Base-by-base conservation (phyloP, 1,140 invertebrate genomes). In the Trichoplusia ni region DNA sequence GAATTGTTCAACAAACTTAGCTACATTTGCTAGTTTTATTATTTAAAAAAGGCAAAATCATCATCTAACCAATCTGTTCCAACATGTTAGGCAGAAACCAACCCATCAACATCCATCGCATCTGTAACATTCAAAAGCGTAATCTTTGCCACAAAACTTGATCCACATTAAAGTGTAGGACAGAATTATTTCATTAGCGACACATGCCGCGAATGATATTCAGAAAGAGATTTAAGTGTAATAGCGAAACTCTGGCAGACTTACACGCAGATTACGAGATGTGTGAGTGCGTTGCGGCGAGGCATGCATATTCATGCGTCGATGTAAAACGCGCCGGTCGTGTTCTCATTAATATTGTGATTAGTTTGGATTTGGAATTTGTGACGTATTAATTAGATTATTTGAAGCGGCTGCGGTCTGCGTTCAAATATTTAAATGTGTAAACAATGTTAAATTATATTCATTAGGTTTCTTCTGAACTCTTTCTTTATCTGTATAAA, bases 121-220 rank as follows among this genome's bases (percentile, higher is more conserved):
- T 49, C 46, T 49, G 7, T 13, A 7, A 18, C 23, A 25, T 19
- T 0, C 8, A 38, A 18, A 40, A 44, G 47, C 54, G 16, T 37
- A 54, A 42, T 47, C 56, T 60, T 46, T 60, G 56, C 8, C 40
- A 29, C 31, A 56, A 69, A 73, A 69, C 56, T 73, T 67, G 64
- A 62, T 69, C 60, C 60, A 59, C 67, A 69, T 64, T 64, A 49
- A 59, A 56, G 46, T 62, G 63, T 53, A 62, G 63, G 67, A 69
- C 64, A 62, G 58, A 73, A 76, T 77, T 58, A 77, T 73, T 70
- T 71, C 63, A 77, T 77, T 73, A 73, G 68, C 64, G 62, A 49
- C 74, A 77, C 68, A 64, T 77, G 74, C 69, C 64, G 25, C 42
- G 35, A 73, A 77, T 67, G 65, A 69, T 67, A 70, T 68, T 64